Evolutionary conservation across 2,888 invertebrate species (phyloP).

Genomic region (Fragum whitleyi): DNA sequence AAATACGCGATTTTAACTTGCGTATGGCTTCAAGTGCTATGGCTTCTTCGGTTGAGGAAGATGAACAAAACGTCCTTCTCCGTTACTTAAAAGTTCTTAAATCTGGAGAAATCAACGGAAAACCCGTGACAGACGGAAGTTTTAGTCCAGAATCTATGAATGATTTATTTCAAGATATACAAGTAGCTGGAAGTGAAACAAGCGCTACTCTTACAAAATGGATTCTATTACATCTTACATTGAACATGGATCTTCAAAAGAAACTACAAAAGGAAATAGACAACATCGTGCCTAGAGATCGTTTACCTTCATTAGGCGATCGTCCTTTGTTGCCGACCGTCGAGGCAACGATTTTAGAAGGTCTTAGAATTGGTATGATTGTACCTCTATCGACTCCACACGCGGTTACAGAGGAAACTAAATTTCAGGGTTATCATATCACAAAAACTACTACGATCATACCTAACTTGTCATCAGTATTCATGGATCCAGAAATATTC

Average conservation of each 20-base stretch:
- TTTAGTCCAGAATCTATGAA: background rate
- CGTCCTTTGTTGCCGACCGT: constrained; percentile 27
- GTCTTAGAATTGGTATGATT: constrained; percentile 26
- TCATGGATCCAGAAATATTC: constrained; percentile 55
- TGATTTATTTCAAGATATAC: background rate
- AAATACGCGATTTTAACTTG: background rate
- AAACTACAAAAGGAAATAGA: constrained; percentile 31
- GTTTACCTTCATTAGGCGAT: background rate
- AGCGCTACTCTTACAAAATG: constrained; percentile 17
- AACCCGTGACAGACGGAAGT: background rate
- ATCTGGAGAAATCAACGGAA: constrained; percentile 1
- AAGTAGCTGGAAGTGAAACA: constrained; percentile 38
- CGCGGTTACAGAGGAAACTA: constrained; percentile 68
- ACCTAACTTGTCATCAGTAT: constrained; percentile 71
- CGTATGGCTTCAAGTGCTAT: background rate
- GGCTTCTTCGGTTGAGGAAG: background rate
- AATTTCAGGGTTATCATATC: constrained; percentile 75
- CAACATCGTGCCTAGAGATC: background rate
- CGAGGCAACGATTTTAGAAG: constrained; percentile 34
- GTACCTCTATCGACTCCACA: constrained; percentile 43
- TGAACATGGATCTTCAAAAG: constrained; percentile 27
- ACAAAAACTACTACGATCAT: constrained; percentile 73
- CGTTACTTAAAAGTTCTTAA: background rate
- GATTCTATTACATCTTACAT: constrained; percentile 22
- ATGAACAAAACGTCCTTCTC: background rate